These are phyloP conservation scores for Drosophila mojavensis DNA, from an alignment of 1,140 invertebrate species.

Conservation along the genomic window DNA sequence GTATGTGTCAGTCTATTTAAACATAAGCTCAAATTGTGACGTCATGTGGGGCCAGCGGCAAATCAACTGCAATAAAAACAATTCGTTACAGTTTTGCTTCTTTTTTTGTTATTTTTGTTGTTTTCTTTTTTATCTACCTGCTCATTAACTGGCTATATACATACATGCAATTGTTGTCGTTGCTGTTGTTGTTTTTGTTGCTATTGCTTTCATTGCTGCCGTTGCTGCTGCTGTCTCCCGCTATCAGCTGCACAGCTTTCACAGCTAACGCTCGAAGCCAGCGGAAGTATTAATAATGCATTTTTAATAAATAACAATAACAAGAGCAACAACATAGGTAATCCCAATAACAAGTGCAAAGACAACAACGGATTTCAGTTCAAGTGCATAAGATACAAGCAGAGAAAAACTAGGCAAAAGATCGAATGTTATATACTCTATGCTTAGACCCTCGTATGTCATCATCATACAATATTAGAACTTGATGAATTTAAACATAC, in stretches of 20 bases:
- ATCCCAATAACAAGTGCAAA: slow-evolving; percentile 23
- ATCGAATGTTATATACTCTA: neutral
- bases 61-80: slow-evolving; percentile 54
- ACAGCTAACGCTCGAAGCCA: slow-evolving; percentile 35
- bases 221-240: slow-evolving; percentile 37
- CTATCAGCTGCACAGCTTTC: slow-evolving; percentile 38
- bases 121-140: slow-evolving; percentile 47
- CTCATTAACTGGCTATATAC: slow-evolving; percentile 64
- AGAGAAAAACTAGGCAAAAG: neutral
- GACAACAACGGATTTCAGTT: slow-evolving; percentile 37
- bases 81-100: slow-evolving; percentile 72
- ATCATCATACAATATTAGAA: too few species aligned
- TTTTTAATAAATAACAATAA: slow-evolving; percentile 59
- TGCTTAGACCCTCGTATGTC: neutral
- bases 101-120: slow-evolving; percentile 12
- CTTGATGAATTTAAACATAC: too few species aligned
- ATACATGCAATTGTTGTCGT: slow-evolving; percentile 62
- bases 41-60: slow-evolving; percentile 45
- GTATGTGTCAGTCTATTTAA: neutral
- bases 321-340: slow-evolving; percentile 11
- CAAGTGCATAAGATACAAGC: slow-evolving; percentile 19
- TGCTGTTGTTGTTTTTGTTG: slow-evolving; percentile 4
- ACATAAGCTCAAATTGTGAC: slow-evolving; percentile 39
- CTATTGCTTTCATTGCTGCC: slow-evolving; percentile 24
- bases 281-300: slow-evolving; percentile 77